A percentile compares a stretch with the other conserved stretches of the same genome.
Evolutionary conservation across 2,888 invertebrate species (phyloP).

Genomic region (Sarcophaga rosellei): DNA sequence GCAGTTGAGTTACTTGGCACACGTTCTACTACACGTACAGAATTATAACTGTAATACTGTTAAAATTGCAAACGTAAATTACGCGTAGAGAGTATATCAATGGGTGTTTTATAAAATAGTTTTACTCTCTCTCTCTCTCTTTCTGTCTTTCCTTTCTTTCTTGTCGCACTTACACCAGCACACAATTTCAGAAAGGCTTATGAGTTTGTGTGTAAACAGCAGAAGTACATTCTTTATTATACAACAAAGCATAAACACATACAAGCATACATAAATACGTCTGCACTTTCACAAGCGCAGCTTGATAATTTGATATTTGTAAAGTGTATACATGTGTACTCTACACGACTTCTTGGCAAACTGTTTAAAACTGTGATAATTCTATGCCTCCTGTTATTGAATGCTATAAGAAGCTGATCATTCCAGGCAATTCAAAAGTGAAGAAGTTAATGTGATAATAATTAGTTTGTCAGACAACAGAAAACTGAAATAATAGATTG

Average conservation of each 20-base stretch:
- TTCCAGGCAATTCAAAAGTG: too few relatives aligned
- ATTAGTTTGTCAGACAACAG: too few relatives aligned
- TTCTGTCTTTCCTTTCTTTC: too few relatives aligned
- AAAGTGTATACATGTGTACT: background rate
- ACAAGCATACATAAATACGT: background rate
- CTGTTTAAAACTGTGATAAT: too few relatives aligned
- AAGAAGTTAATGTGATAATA: too few relatives aligned
- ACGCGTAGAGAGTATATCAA: constrained; percentile 18
- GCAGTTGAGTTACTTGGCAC: constrained; percentile 11
- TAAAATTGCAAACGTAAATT: constrained; percentile 41
- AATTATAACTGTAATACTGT: constrained; percentile 31
- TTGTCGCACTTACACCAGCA: too few relatives aligned
- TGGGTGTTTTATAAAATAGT: constrained; percentile 5
- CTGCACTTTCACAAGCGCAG: background rate
- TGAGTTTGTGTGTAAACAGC: too few relatives aligned
- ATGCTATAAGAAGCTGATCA: too few relatives aligned
- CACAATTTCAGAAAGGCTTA: too few relatives aligned
- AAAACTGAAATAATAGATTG: too few relatives aligned
- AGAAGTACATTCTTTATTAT: too few relatives aligned
- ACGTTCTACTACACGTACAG: background rate
- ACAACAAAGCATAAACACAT: background rate
- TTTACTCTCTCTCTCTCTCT: background rate
- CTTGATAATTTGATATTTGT: background rate
- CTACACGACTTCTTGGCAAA: background rate
- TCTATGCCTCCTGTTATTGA: too few relatives aligned